Evolutionary conservation across 2,113 vertebrate genomes (phyloP), one percentile per base, ranked within the genome.

Genomic region (Irena cyanogastra): DNA sequence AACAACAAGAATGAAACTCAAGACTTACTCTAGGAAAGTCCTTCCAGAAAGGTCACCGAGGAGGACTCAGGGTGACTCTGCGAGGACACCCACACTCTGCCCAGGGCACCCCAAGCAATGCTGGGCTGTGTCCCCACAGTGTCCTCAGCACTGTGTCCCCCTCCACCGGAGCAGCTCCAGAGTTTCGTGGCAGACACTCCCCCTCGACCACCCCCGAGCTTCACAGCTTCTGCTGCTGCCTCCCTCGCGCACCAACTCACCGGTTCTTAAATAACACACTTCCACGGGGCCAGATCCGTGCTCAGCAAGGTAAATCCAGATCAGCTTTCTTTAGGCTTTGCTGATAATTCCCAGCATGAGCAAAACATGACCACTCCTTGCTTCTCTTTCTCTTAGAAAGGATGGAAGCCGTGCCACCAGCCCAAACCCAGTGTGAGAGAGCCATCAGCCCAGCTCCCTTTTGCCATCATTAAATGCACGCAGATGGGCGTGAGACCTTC

Each of bases 11-110:
- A 60, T 16, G 17, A 70, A 79, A 72, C 81, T 71, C 69, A 22
- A 33, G 72, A 94, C 87, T 94, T 94, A 91, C 90, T 94, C 90
- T 22, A 87, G 90, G 81, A 56, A 35, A 83, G 41, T 53, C 70
- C 79, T 88, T 83, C 69, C 85, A 47, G 81, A 60, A 39, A 47
- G 61, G 44, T 87, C 53, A 57, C 1, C 0, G 69, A 86, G 74
- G 19, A 68, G 49, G 39, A 28, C 33, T 31, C 2, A 3, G 85
- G 18, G 72, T 0, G 7, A 13, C n/a, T 37, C 16, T 2, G 64
- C 0, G 3, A 41, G 47, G 59, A 68, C 44, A 69, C 26, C 49
- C 82, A 10, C 4, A 1, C 12, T 52, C 54, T 17, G 14, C 63
- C 77, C 7, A 0, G 79, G 78, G 72, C 1, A 5, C 49, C 24